Conservation (phyloP, 2,797 vertebrate species). For the Enteromius argenteus region DNA sequence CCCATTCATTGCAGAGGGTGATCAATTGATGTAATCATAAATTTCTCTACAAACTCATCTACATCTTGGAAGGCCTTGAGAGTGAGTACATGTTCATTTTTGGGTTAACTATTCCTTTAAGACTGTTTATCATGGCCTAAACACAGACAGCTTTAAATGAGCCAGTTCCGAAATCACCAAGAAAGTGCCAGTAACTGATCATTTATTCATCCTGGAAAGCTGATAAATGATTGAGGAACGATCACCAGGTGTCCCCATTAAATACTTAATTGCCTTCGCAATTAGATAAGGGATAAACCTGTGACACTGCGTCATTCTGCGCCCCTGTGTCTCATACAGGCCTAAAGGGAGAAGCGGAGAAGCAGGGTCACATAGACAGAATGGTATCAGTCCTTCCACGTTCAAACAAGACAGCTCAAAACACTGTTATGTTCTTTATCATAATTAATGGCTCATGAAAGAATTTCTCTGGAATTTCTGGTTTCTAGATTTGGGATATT, state of each 20-base stretch:
- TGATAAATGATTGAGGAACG: constrained; percentile 80
- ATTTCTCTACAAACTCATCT: background rate
- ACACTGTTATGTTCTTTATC: background rate
- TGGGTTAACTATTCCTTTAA: background rate
- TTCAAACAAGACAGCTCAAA: background rate
- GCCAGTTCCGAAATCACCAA: constrained; percentile 49
- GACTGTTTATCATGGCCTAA: constrained; percentile 1
- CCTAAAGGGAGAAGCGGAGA: constrained; percentile 1
- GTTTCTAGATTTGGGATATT: background rate
- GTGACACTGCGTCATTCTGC: constrained; percentile 33
- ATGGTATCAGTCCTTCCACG: background rate
- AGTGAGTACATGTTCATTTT: background rate
- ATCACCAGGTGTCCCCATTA: constrained; percentile 75
- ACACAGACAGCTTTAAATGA: constrained; percentile 62
- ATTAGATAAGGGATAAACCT: constrained; percentile 63
- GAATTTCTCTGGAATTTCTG: background rate
- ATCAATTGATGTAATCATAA: background rate
- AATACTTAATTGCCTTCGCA: constrained; percentile 77
- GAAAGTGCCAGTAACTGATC: constrained; percentile 77
- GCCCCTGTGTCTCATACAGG: background rate
- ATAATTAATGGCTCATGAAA: background rate
- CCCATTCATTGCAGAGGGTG: background rate
- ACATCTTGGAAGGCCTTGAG: background rate
- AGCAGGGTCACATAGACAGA: background rate
- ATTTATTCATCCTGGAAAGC: constrained; percentile 84